These are phyloP conservation scores for Scotopteryx bipunctaria DNA, from an alignment of 2,888 invertebrate genomes.

Conservation along the genomic window DNA sequence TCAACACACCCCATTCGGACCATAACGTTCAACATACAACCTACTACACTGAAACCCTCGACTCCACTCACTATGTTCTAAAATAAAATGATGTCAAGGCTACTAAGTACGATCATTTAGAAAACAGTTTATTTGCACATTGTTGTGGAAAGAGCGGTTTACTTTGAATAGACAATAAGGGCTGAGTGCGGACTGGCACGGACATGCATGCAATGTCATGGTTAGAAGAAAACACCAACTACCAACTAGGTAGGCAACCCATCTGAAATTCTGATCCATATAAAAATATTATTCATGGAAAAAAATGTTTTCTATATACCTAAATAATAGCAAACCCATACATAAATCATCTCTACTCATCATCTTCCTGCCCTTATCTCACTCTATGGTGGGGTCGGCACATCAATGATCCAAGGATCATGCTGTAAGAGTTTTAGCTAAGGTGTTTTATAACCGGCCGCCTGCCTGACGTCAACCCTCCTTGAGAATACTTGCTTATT, in stretches of 20 bases:
- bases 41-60: conserved; percentile 30
- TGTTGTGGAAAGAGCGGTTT: conserved; percentile 35
- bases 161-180: conserved; percentile 54
- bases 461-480: too few relatives aligned
- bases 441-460: too few relatives aligned
- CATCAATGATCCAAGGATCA: too few relatives aligned
- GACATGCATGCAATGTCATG: conserved; percentile 21
- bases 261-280: too few relatives aligned
- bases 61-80: background rate
- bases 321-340: too few relatives aligned
- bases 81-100: conserved; percentile 57
- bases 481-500: too few relatives aligned
- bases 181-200: conserved; percentile 53
- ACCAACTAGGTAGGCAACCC: background rate
- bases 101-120: conserved; percentile 42
- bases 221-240: conserved; percentile 3
- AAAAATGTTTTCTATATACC: too few relatives aligned
- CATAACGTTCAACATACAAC: conserved; percentile 42
- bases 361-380: too few relatives aligned
- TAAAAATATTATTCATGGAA: too few relatives aligned
- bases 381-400: too few relatives aligned
- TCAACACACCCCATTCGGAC: conserved; percentile 68
- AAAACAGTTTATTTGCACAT: conserved; percentile 39
- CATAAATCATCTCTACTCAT: too few relatives aligned
- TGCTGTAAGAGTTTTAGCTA: too few relatives aligned